Conservation (phyloP, 2,113 vertebrate species). For the Macquaria australasica region DNA sequence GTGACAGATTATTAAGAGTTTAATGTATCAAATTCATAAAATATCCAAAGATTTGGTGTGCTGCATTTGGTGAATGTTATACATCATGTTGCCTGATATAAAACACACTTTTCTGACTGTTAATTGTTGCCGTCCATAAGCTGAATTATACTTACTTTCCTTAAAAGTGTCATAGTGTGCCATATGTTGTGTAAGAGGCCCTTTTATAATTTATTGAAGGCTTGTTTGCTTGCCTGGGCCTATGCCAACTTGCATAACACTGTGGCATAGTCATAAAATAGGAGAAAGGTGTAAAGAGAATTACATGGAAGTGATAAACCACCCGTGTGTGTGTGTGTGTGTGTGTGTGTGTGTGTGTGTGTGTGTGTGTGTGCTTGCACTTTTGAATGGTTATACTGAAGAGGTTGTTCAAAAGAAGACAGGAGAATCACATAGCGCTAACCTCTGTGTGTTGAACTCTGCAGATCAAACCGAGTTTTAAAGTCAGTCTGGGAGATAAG, state of each 20-base stretch:
- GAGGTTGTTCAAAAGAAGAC: background rate
- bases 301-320: background rate
- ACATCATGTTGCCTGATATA: background rate
- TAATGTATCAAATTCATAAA: background rate
- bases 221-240: conserved; percentile 2
- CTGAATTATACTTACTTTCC: background rate
- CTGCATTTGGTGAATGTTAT: background rate
- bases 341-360: background rate
- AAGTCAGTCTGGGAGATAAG: conserved; percentile 31
- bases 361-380: background rate
- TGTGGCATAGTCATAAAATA: background rate
- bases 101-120: background rate
- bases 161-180: background rate
- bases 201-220: background rate
- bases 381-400: background rate
- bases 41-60: background rate
- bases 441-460: conserved; percentile 15
- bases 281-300: background rate
- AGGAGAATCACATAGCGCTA: background rate
- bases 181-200: background rate
- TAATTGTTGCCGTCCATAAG: background rate
- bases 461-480: conserved; percentile 49
- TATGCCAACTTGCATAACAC: conserved; percentile 7
- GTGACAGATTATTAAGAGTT: background rate
- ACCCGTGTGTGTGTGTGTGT: background rate